A percentile compares a stretch with the other conserved stretches of the same genome.
Evolutionary conservation across 1,140 invertebrate species (phyloP).

Genomic region (Leptopilina clavipes): DNA sequence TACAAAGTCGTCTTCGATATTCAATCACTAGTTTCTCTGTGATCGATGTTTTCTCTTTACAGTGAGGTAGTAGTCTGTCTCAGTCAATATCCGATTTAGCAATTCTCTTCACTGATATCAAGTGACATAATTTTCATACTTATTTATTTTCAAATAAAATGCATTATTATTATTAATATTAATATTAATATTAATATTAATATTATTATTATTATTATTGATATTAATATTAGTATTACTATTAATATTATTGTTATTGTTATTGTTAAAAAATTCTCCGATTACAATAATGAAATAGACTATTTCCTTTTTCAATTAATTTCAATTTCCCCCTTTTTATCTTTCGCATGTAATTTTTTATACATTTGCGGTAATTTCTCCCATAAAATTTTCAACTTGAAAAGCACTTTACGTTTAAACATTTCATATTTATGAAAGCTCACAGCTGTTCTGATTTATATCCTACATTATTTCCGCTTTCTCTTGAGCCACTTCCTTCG

Average conservation of each 20-base stretch:
- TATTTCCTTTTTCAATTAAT: no score
- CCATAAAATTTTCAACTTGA: not conserved
- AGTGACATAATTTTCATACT: not conserved
- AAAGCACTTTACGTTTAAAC: not conserved
- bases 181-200: no score
- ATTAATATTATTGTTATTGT: no score
- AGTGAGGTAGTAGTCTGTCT: constrained; percentile 31
- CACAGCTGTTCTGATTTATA: constrained; percentile 25
- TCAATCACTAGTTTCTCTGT: constrained; percentile 42
- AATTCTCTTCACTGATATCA: not conserved
- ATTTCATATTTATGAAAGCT: constrained; percentile 23
- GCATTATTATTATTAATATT: no score
- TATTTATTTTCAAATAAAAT: not conserved
- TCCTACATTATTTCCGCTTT: constrained; percentile 31
- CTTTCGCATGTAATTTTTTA: no score
- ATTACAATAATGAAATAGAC: no score
- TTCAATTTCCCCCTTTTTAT: no score
- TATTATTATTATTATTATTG: no score
- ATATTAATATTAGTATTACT: no score
- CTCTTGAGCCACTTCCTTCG: constrained; percentile 14
- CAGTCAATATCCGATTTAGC: not conserved
- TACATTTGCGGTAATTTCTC: no score
- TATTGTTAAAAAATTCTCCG: no score
- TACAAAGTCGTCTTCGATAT: constrained; percentile 43
- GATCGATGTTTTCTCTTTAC: constrained; percentile 46